Evolutionary conservation across 2,797 vertebrate species (phyloP), one percentile per base, ranked within the genome.

Genomic region (Hyperoplus immaculatus): DNA sequence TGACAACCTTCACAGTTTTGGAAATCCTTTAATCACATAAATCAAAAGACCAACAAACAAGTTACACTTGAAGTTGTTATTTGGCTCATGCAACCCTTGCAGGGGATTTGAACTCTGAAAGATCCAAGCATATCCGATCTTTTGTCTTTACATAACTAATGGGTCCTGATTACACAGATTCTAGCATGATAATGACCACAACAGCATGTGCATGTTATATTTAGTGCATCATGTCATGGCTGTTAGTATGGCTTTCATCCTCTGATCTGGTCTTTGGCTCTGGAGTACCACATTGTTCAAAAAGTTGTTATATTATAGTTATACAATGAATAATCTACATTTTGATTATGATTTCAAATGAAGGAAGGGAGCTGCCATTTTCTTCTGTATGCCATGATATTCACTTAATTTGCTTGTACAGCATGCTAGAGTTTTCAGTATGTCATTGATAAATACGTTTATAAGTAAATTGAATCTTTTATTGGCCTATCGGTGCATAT

Each of bases 161-260:
- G 47, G 43, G 58, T 87, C 69, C 88, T 91, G 89, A 91, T 90
- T 90, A 90, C 89, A 92, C 87, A 87, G 80, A 82, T 41, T 29
- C 63, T 76, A 41, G 78, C 82, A 85, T 84, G 88, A 79, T 80
- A 51, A 75, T 71, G 59, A 81, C 62, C 60, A 67, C 39, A 50
- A 56, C 47, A 82, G 83, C 88, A 89, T 85, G 87, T 68, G 61
- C 80, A 47, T 79, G 55, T 47, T 15, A 51, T 61, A 70, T 69
- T 78, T 56, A 78, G 3, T 58, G 80, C 84, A 84, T 86, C 85
- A 38, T 69, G 60, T 67, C 60, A 38, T 83, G 75, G 69, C 79
- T 87, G 72, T 55, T 75, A 42, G 59, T 42, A 4, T 42, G 78
- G 51, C 42, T 75, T 84, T 81, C 58, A 18, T 79, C 67, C 47